Percentiles rank a stretch among this genome's conserved stretches.
phyloP scores from a whole-genome alignment of 2,888 invertebrate species.

The Carpatolechia fugitivella region DNA sequence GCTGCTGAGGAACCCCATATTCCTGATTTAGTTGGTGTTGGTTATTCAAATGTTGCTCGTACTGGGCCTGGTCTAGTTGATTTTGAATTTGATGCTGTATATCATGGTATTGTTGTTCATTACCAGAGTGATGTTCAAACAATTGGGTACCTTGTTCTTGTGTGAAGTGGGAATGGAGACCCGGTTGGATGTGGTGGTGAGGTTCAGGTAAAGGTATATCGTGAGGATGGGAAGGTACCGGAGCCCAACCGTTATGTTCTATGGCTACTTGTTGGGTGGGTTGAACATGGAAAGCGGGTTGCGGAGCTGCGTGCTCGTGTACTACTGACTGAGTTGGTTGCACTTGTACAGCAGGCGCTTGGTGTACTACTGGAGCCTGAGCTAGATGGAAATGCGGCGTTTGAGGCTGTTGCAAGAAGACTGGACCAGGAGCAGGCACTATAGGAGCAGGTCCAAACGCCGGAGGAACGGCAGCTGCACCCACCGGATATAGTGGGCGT shows the following conservation, averaged over 20 bases:
- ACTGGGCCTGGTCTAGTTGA: slow-evolving; percentile 37
- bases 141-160: slow-evolving; percentile 65
- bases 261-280: slow-evolving; percentile 23
- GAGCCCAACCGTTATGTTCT: slow-evolving; percentile 68
- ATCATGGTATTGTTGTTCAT: slow-evolving; percentile 52
- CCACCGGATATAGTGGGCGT: slow-evolving; percentile 31
- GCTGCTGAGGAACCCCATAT: slow-evolving; percentile 32
- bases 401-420: slow-evolving; percentile 50
- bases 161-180: slow-evolving; percentile 51
- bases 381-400: slow-evolving; percentile 45
- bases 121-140: slow-evolving; percentile 55
- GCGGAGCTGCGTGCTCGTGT: slow-evolving; percentile 33
- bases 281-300: slow-evolving; percentile 29
- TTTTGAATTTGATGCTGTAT: slow-evolving; percentile 65
- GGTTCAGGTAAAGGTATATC: slow-evolving; percentile 22
- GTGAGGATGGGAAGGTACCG: slow-evolving; percentile 40
- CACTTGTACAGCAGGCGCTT: slow-evolving; percentile 29
- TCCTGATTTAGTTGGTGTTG: slow-evolving; percentile 39
- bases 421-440: slow-evolving; percentile 33
- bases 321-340: slow-evolving; percentile 35
- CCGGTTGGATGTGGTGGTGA: slow-evolving; percentile 17
- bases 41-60: slow-evolving; percentile 31
- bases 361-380: slow-evolving; percentile 33
- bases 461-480: slow-evolving; percentile 34
- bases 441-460: slow-evolving; percentile 24